These are phyloP conservation scores for Eupleurogrammus muticus DNA, from an alignment of 2,797 vertebrate genomes.

Conservation along the genomic window DNA sequence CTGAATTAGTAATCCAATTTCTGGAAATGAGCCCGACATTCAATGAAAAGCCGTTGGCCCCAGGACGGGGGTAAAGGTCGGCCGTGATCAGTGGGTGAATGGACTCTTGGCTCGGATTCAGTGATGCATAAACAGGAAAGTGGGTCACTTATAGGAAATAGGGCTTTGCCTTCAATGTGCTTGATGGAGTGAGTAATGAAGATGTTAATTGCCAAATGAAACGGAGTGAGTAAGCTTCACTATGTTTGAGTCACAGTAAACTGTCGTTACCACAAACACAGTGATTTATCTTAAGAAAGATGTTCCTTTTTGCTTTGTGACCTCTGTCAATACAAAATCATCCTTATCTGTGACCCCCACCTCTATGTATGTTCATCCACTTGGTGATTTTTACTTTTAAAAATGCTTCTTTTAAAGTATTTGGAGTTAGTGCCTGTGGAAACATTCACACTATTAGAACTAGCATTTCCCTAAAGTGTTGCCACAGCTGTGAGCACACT, in stretches of 20 bases:
- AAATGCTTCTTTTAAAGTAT: too few species aligned
- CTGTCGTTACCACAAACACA: not conserved
- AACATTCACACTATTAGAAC: too few species aligned
- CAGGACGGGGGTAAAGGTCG: constrained; percentile 11
- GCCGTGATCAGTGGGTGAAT: not conserved
- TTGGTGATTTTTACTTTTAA: too few species aligned
- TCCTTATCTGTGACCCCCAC: too few species aligned
- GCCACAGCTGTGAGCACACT: too few species aligned
- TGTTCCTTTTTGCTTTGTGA: too few species aligned
- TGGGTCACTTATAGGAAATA: constrained; percentile 26
- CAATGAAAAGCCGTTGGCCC: not conserved
- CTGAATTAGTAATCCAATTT: constrained; percentile 9
- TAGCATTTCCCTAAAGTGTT: too few species aligned
- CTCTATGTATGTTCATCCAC: too few species aligned
- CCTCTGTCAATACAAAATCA: too few species aligned
- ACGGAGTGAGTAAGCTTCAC: not conserved
- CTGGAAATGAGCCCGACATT: constrained; percentile 22
- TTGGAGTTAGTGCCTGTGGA: too few species aligned
- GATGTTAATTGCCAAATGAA: not conserved
- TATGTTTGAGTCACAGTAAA: not conserved
- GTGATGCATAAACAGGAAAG: constrained; percentile 23
- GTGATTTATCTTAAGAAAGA: too few species aligned
- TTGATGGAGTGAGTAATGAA: not conserved
- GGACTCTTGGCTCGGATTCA: constrained; percentile 6
- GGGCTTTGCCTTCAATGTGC: not conserved